Evolutionary conservation across 1,140 invertebrate species (phyloP).

Genomic region (Ridgeia piscesae): DNA sequence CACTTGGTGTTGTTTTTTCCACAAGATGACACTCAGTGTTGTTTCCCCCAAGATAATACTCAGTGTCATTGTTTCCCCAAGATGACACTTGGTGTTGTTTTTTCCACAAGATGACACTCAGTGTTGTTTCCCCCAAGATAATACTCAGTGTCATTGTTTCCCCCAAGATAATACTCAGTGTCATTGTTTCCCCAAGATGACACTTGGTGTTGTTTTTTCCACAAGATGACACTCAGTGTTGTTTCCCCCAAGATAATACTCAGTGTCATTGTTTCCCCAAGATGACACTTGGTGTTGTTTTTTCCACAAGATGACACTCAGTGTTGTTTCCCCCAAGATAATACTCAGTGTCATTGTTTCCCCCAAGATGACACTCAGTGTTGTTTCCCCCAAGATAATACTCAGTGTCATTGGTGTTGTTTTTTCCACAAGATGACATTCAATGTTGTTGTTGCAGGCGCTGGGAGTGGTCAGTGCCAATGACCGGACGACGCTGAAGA

Average conservation of each 20-base stretch:
- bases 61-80: too few species aligned
- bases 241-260: not conserved
- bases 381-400: not conserved
- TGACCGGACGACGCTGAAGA: constrained; percentile 78
- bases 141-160: too few species aligned
- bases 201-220: not conserved
- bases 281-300: too few species aligned
- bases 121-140: too few species aligned
- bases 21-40: too few species aligned
- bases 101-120: too few species aligned
- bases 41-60: too few species aligned
- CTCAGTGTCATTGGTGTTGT: not conserved
- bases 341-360: not conserved
- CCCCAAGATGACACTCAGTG: not conserved
- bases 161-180: not conserved
- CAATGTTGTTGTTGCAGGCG: constrained; percentile 48
- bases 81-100: too few species aligned
- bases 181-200: not conserved
- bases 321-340: too few species aligned
- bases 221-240: not conserved
- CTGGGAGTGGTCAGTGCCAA: constrained; percentile 76
- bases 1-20: too few species aligned
- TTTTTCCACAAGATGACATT: not conserved
- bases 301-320: not conserved
- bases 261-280: not conserved